Conservation (phyloP, 2,797 vertebrate species). For the Dryobates pubescens region DNA sequence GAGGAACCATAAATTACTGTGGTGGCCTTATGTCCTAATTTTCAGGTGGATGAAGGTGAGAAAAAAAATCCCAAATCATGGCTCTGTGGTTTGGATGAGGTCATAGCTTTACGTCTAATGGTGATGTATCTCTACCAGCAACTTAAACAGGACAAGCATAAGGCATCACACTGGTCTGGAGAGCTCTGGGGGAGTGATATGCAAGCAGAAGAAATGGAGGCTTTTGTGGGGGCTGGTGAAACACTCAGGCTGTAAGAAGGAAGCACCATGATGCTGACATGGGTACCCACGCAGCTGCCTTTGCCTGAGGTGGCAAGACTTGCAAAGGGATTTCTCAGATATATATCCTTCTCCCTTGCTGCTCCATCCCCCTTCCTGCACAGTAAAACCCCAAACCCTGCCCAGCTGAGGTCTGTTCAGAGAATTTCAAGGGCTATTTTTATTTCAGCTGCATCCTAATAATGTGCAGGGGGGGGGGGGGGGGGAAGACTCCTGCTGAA, state of each 20-base stretch:
- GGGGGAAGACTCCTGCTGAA: not conserved
- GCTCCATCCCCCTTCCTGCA: not conserved
- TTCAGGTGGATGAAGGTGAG: not conserved
- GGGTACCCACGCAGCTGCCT: not conserved
- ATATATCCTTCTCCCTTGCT: not conserved
- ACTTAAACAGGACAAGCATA: not conserved
- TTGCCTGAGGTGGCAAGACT: not conserved
- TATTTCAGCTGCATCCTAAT: not conserved
- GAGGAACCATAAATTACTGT: not conserved
- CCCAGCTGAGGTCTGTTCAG: not conserved
- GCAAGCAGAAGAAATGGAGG: not conserved
- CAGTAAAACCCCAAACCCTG: not conserved
- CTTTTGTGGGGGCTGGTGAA: not conserved
- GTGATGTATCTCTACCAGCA: not conserved
- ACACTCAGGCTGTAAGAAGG: not conserved
- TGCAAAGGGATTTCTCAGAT: not conserved
- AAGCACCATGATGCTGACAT: not conserved
- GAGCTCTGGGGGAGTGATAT: too few species aligned
- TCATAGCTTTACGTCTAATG: not conserved
- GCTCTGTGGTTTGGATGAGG: not conserved
- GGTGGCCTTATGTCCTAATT: not conserved
- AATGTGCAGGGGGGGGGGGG: not conserved
- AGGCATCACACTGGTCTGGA: not conserved
- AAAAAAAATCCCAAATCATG: not conserved
- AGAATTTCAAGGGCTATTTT: conserved; percentile 1